Evolutionary conservation across 1,140 invertebrate species (phyloP).

Genomic region (Hyphantria cunea): DNA sequence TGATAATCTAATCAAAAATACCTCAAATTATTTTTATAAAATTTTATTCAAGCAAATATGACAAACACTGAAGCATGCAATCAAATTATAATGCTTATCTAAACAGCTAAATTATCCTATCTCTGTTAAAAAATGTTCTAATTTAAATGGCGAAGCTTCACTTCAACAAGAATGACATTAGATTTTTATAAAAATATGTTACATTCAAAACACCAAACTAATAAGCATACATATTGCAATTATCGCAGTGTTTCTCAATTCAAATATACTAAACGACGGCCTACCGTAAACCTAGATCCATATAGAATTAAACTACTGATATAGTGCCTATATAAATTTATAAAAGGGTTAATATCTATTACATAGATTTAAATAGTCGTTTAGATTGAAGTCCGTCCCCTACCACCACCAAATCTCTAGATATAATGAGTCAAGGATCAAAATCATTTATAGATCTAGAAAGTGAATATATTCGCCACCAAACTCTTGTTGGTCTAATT

Average conservation of each 20-base stretch:
- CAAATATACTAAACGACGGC: conserved; percentile 28
- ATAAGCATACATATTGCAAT: conserved; percentile 24
- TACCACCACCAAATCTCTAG: conserved; percentile 47
- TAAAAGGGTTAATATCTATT: conserved; percentile 42
- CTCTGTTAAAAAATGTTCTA: conserved; percentile 23
- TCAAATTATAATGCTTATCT: conserved; percentile 60
- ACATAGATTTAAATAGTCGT: conserved; percentile 38
- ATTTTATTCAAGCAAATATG: conserved; percentile 76
- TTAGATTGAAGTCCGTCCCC: conserved; percentile 36
- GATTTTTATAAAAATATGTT: conserved; percentile 57
- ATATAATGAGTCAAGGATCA: conserved; percentile 38
- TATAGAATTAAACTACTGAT: conserved; percentile 30
- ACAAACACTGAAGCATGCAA: conserved; percentile 72
- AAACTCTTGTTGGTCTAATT: conserved; percentile 12
- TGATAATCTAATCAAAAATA: conserved; percentile 49
- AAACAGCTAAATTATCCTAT: conserved; percentile 51
- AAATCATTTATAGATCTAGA: conserved; percentile 25
- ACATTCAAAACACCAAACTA: conserved; percentile 40
- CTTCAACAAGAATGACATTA: conserved; percentile 36
- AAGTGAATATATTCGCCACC: conserved; percentile 14
- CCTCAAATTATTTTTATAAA: conserved; percentile 48
- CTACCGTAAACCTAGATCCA: conserved; percentile 32
- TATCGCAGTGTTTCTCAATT: conserved; percentile 15
- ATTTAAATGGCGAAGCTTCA: conserved; percentile 31
- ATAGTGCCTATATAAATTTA: conserved; percentile 30